Evolutionary conservation across 2,888 invertebrate genomes (phyloP).

Genomic region (Hydropsyche betteni): DNA sequence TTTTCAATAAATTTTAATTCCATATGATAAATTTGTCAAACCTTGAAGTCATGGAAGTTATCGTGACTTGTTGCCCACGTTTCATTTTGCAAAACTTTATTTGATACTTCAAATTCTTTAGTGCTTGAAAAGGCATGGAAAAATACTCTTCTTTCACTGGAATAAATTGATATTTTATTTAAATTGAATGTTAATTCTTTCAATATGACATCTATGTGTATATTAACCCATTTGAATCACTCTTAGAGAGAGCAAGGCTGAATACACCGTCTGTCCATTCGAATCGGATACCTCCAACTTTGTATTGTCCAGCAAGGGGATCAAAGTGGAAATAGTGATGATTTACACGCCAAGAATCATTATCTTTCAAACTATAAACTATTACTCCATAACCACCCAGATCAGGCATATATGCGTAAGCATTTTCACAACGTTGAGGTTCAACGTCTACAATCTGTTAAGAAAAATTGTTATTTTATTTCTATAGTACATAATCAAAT

Average conservation of each 20-base stretch:
- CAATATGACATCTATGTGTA: neutral
- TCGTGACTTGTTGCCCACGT: conserved; percentile 72
- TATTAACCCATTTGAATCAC: conserved; percentile 65
- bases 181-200: too few relatives aligned
- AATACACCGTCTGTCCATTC: conserved; percentile 89
- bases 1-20: neutral
- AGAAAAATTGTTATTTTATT: conserved; percentile 48
- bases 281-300: conserved; percentile 80
- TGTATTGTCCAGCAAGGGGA: conserved; percentile 79
- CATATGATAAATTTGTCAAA: conserved; percentile 52
- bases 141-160: conserved; percentile 74
- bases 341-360: conserved; percentile 80
- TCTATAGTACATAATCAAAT: neutral
- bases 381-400: conserved; percentile 78
- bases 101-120: conserved; percentile 81
- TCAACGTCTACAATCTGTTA: conserved; percentile 75
- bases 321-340: conserved; percentile 89
- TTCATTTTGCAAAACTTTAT: conserved; percentile 76
- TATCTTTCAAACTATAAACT: conserved; percentile 77
- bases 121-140: conserved; percentile 86
- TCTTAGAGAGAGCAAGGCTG: conserved; percentile 74
- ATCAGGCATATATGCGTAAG: conserved; percentile 82
- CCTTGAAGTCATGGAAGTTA: conserved; percentile 78
- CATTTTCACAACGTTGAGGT: conserved; percentile 75
- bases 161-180: neutral